Base-by-base conservation (phyloP, 2,888 invertebrate genomes). In the Microctonus hyperodae region DNA sequence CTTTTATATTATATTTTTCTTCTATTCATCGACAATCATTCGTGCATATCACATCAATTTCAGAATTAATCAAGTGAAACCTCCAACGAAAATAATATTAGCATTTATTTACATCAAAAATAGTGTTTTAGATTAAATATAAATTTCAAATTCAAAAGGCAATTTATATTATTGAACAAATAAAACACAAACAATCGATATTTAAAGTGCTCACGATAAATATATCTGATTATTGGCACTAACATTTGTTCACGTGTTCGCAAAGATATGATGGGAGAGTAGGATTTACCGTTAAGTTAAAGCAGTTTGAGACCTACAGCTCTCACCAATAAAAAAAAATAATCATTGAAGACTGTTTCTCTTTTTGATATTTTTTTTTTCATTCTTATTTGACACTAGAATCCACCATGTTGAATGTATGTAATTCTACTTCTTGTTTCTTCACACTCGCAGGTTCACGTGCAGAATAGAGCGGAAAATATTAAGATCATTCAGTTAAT, bases 1-100 rank as follows among this genome's bases (percentile, higher is more conserved):
- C 10, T 16, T 28, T 31, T 10, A 9, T 48, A 28, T n/a, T 25
- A 2, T 20, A 16, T 28, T 28, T 16, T 11, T 58, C 25, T 23
- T 56, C 13, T 23, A 13, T 37, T n/a, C 28, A 10, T 40, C n/a
- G 16, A 23, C 48, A 33, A 33, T 50, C 22, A 61, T 51, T 61
- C 61, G 51, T 61, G 61, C 61, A 33, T n/a, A 51, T 61, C 61
- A 13, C 23, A 44, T 44, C 10, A 28, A 25, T 23, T 51, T 51
- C 9, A 11, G n/a, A 3, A 13, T 20, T 20, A 13, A 25, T 44
- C 44, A 28, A 31, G 23, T 31, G 16, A 16, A 25, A 58, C 25
- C n/a, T 6, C n/a, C 22, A 59, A 28, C 10, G 22, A 33, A 16
- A 35, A 57, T 22, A 57, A 57, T n/a, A 37, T n/a, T n/a, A n/a